Base-by-base conservation (phyloP, 1,140 invertebrate genomes). In the Trinorchestia longiramus region DNA sequence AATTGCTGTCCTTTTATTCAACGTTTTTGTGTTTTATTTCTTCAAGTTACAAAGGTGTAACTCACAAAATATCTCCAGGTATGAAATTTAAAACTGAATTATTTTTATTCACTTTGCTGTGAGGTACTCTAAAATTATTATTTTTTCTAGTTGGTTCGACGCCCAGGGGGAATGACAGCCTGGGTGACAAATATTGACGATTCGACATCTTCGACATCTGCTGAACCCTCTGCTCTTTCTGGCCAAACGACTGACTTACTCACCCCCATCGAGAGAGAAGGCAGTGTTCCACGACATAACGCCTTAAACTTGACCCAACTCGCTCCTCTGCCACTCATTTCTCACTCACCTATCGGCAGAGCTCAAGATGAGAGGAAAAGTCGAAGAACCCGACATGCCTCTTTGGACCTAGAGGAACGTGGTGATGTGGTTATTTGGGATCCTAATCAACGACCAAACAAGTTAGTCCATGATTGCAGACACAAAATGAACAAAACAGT, bases 141-240 rank as follows among this genome's bases (percentile, higher is more conserved):
- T 90, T 36, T 90, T 87, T 15, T 41, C 0, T 91, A 96, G 96
- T 95, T 96, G 53, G 96, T 96, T n/a, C 95, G 96, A 6, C 95
- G 96, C 36, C 96, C 96, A n/a, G 96, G 96, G 19, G 96, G 96
- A 17, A 77, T 96, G 47, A 96, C 96, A 23, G 96, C 96, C 0
- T 96, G 96, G 96, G 96, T 96, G 57, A 96, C 95, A 0, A 94
- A 47, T 36, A 15, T 47, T 40, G 92, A 94, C 28, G 44, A 44
- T 40, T 47, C 43, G 43, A 8, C 88, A 11, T 94, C 92, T 44
- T 45, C 43, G 44, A 40, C 43, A 1, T 15, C 43, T 19, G 92
- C 19, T 8, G 8, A 8, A 11, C n/a, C 43, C 28, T 42, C 88
- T 3, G 90, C 90, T 1, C 43, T 94, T 44, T 44, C 88, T 91